Base-by-base conservation (phyloP, 2,888 invertebrate genomes). In the Quadroppia sp. region DNA sequence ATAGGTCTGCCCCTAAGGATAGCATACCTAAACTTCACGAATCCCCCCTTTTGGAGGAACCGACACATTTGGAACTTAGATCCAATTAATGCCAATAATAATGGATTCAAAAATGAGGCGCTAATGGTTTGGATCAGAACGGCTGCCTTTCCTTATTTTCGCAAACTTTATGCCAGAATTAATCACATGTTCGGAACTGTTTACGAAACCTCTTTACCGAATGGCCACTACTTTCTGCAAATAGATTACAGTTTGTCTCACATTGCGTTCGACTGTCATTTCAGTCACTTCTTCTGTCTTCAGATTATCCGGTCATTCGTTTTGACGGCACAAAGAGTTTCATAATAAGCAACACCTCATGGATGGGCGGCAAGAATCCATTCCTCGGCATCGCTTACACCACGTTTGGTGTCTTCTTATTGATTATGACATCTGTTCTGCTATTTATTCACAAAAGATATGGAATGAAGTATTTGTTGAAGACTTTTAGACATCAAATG, bases 371-470 rank as follows among this genome's bases (percentile, higher is more conserved):
- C 30, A 50, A 69, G 30, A 70, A 74, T 45, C 6, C 32, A 23
- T 74, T 74, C 30, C 36, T 74, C 7, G 70, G 70, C n/a, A 74
- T 74, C 40, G 56, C 70, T 15, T 74, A 74, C 70, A 50, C 71
- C 4, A 69, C 71, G 1, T 48, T 74, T n/a, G 74, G 74, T 11
- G 23, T 30, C 15, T 23, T 74, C 7, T 30, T 50, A 36, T 36
- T 50, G 11, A 30, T 74, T 25, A 28, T 30, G n/a, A 20, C 71
- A 71, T 25, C 20, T 17, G 20, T 74, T n/a, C 17, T 74, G 28
- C 32, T 67, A 9, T 48, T 67, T 7, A 42, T 73, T 42, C 25
- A 73, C 67, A 67, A 25, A 13, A 73, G 28, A 69, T 73, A 48
- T 17, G 64, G 67, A 73, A 30, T 69, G 23, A 40, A 25, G 73